Conservation (phyloP, 1,140 invertebrate species). For the Mizuhopecten yessoensis region DNA sequence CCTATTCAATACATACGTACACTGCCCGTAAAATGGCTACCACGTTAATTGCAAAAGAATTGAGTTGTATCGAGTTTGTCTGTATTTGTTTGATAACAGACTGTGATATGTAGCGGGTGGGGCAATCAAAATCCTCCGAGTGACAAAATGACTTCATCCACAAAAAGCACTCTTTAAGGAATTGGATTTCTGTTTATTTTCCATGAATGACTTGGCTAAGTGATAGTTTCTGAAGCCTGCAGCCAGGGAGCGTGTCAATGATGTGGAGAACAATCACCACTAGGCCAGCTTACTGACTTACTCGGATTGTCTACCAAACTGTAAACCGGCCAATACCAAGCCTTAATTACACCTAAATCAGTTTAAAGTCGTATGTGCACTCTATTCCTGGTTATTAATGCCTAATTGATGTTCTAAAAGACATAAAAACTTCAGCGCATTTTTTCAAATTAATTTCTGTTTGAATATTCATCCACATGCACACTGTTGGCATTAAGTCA, state of each 20-base stretch:
- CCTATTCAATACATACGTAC: no score
- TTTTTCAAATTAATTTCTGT: no score
- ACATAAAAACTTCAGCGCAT: no score
- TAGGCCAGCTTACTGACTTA: background rate
- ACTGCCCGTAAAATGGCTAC: no score
- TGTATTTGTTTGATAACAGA: slow-evolving; percentile 11
- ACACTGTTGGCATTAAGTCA: no score
- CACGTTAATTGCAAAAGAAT: background rate
- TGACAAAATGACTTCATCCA: slow-evolving; percentile 10
- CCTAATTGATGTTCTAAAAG: no score
- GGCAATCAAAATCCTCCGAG: background rate
- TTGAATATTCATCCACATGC: no score
- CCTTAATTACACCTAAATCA: no score
- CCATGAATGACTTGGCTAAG: background rate
- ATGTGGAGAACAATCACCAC: background rate
- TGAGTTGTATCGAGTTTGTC: background rate
- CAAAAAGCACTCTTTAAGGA: background rate
- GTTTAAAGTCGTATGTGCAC: no score
- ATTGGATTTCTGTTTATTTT: slow-evolving; percentile 7
- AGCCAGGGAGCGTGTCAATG: background rate
- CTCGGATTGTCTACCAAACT: background rate
- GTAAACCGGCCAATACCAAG: background rate
- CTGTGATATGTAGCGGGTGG: background rate
- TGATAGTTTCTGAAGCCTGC: background rate
- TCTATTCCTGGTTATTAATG: no score